Evolutionary conservation across 2,888 invertebrate genomes (phyloP).

Genomic region (Synergus umbraculus): DNA sequence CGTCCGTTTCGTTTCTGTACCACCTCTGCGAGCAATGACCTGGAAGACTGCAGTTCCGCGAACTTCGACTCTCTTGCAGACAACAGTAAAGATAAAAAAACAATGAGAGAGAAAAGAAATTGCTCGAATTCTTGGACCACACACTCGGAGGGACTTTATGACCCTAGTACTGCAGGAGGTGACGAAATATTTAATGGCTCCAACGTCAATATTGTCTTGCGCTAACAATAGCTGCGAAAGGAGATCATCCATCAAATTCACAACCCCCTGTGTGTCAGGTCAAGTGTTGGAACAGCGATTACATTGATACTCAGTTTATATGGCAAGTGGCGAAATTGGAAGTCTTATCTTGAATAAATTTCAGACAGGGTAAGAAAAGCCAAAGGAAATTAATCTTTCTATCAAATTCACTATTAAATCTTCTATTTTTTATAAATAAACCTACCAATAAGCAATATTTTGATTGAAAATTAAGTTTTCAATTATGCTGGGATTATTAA

Average conservation of each 20-base stretch:
- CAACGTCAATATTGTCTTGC: conserved; percentile 25
- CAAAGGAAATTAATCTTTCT: too few species aligned
- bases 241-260: conserved; percentile 24
- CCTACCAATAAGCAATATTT: too few species aligned
- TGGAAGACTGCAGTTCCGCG: conserved; percentile 56
- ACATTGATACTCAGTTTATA: conserved; percentile 19
- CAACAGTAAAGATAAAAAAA: conserved; percentile 9
- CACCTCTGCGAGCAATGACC: conserved; percentile 51
- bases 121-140: conserved; percentile 10
- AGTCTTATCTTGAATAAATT: background rate
- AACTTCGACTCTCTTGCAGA: conserved; percentile 41
- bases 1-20: conserved; percentile 40
- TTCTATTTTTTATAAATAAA: too few species aligned
- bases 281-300: conserved; percentile 20
- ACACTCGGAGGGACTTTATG: background rate
- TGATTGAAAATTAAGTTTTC: too few species aligned
- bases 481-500: too few species aligned
- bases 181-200: conserved; percentile 27
- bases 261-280: background rate
- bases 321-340: background rate
- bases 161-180: conserved; percentile 6
- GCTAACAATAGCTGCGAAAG: conserved; percentile 1
- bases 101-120: background rate
- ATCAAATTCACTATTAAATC: too few species aligned
- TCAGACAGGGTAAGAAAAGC: background rate